Evolutionary conservation across 2,888 invertebrate species (phyloP), one percentile per base, ranked within the genome.

Genomic region (Mycalesis mineus): DNA sequence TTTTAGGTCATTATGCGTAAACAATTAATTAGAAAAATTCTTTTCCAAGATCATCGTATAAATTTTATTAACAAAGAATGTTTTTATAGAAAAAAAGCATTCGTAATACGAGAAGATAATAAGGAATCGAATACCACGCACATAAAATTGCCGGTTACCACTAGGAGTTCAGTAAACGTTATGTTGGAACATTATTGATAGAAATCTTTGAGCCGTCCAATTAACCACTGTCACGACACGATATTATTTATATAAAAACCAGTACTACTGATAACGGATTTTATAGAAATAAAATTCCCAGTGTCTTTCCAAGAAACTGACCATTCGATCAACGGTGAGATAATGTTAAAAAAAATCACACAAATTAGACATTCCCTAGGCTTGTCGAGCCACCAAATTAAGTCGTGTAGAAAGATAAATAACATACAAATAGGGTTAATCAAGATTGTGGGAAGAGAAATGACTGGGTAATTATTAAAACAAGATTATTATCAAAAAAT

Each of bases 401-500:
- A 81, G 79, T 71, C 74, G 74, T 74, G 73, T 64, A 71, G 14
- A 67, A 75, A 80, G 82, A 83, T 81, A 86, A 82, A 84, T 84
- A 82, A 78, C 80, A 72, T 81, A 88, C 83, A 86, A 88, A 88
- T 81, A 83, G 77, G 74, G 70, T 68, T 75, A 76, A 87, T 88
- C 85, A 84, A 86, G 87, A 86, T 88, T 82, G 82, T 82, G 78
- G 74, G 78, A 83, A 82, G 80, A 82, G 74, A 78, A 83, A 87
- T 83, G 82, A 82, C 73, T 78, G 73, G 77, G 85, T 88, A 84
- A 89, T 87, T 88, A 88, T 87, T 81, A 83, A 78, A 84, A 87
- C 83, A 83, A 88, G 88, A 88, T 88, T 83, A 84, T 82, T 87
- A 88, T 89, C 88, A 73, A 78, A 85, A 85, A 51, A 83, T 74